Conservation (phyloP, 2,888 invertebrate species). For the Anthophora plumipes region DNA sequence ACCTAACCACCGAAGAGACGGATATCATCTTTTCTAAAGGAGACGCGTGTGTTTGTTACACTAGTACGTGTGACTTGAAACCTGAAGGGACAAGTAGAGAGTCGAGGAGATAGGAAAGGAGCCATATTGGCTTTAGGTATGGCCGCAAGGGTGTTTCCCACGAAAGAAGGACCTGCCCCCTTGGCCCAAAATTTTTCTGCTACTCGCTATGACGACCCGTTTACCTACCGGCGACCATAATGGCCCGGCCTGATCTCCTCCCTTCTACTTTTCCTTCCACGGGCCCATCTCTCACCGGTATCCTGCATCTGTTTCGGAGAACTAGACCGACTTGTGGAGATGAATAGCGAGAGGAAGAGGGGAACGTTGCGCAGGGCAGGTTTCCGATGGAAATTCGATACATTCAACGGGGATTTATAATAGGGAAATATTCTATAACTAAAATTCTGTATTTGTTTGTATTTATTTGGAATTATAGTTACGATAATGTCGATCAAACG, state of each 20-base stretch:
- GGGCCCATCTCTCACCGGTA: background rate
- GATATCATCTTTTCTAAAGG: constrained; percentile 57
- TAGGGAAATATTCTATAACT: too few relatives aligned
- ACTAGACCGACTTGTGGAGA: background rate
- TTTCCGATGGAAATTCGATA: background rate
- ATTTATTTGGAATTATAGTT: too few relatives aligned
- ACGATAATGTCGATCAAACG: too few relatives aligned
- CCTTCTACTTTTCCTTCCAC: constrained; percentile 48
- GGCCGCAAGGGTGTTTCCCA: constrained; percentile 84
- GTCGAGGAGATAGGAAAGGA: constrained; percentile 19
- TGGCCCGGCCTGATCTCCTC: constrained; percentile 46
- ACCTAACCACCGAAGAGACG: constrained; percentile 42
- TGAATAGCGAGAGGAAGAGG: background rate
- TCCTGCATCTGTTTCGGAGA: constrained; percentile 35
- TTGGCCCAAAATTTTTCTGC: constrained; percentile 62
- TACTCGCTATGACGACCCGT: constrained; percentile 69
- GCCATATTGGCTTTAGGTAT: constrained; percentile 81
- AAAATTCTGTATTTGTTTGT: too few relatives aligned
- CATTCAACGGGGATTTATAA: too few relatives aligned
- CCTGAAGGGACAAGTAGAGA: background rate
- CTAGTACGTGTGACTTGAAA: too few relatives aligned
- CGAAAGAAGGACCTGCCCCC: constrained; percentile 80
- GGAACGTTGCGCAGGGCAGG: background rate
- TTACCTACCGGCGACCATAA: constrained; percentile 70
- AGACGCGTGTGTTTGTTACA: background rate